Percentiles rank a stretch among this genome's conserved stretches.
These are phyloP conservation scores for Seira ritae DNA, from an alignment of 2,888 invertebrate genomes.

Conservation along the genomic window DNA sequence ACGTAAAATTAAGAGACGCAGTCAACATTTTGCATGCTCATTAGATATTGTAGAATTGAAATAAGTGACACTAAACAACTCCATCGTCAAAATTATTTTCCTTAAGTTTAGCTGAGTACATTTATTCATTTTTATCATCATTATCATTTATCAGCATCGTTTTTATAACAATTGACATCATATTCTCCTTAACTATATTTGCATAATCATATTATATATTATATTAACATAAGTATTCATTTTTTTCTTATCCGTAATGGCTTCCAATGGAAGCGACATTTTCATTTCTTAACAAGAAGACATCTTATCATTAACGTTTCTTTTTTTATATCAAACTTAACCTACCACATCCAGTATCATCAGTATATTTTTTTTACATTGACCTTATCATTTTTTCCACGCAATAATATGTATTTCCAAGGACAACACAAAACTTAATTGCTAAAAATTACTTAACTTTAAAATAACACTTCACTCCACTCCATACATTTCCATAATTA, in stretches of 20 bases:
- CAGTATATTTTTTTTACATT: constrained; percentile 25
- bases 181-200: constrained; percentile 1
- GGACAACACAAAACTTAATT: too few species aligned
- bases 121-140: constrained; percentile 9
- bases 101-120: constrained; percentile 43
- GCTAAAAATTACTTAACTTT: too few species aligned
- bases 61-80: too few species aligned
- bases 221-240: not conserved
- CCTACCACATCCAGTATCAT: constrained; percentile 11
- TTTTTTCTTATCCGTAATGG: not conserved
- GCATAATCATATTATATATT: not conserved
- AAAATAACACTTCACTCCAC: too few species aligned
- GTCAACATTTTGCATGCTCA: too few species aligned
- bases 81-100: too few species aligned
- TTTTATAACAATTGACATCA: constrained; percentile 33
- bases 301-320: constrained; percentile 2
- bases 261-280: constrained; percentile 48
- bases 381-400: too few species aligned
- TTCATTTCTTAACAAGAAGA: constrained; percentile 6
- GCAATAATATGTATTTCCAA: too few species aligned
- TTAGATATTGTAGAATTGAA: too few species aligned
- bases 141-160: constrained; percentile 31
- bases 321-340: not conserved
- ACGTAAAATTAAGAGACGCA: too few species aligned
- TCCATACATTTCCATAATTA: too few species aligned